Evolutionary conservation across 2,797 vertebrate genomes (phyloP).

Genomic region (Linurgus olivaceus): DNA sequence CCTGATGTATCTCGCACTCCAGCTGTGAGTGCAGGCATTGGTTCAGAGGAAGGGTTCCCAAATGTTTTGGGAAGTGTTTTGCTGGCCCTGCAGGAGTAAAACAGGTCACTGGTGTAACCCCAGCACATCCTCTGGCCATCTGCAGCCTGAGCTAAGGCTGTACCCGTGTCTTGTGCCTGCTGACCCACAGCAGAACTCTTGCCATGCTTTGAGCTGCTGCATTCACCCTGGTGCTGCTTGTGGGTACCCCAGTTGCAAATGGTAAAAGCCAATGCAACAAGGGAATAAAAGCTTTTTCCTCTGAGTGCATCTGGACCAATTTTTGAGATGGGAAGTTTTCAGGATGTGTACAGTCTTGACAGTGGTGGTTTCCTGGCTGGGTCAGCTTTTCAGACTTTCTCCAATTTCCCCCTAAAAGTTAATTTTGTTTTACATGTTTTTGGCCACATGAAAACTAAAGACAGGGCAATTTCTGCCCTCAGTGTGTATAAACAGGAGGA

Average conservation of each 20-base stretch:
- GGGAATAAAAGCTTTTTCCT: not conserved
- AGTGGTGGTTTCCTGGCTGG: not conserved
- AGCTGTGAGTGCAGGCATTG: rapidly evolving
- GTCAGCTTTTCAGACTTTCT: not conserved
- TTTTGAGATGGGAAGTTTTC: not conserved
- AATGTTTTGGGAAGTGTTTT: rapidly evolving
- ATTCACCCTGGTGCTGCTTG: not conserved
- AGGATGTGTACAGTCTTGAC: not conserved
- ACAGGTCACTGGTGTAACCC: not conserved
- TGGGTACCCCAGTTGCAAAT: not conserved
- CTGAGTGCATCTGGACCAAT: not conserved
- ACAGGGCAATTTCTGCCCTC: not conserved
- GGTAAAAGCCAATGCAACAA: not conserved
- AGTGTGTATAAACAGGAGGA: not conserved
- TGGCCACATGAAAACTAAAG: not conserved
- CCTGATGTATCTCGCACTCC: rapidly evolving
- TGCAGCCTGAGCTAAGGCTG: not conserved
- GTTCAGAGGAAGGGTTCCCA: not conserved
- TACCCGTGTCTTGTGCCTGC: not conserved
- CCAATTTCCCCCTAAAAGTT: not conserved
- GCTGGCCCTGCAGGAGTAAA: not conserved
- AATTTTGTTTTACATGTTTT: not conserved
- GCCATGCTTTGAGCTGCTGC: not conserved
- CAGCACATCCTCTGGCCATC: rapidly evolving
- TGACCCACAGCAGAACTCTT: not conserved